phyloP scores from a whole-genome alignment of 2,113 vertebrate species.

The Oncorhynchus masou region DNA sequence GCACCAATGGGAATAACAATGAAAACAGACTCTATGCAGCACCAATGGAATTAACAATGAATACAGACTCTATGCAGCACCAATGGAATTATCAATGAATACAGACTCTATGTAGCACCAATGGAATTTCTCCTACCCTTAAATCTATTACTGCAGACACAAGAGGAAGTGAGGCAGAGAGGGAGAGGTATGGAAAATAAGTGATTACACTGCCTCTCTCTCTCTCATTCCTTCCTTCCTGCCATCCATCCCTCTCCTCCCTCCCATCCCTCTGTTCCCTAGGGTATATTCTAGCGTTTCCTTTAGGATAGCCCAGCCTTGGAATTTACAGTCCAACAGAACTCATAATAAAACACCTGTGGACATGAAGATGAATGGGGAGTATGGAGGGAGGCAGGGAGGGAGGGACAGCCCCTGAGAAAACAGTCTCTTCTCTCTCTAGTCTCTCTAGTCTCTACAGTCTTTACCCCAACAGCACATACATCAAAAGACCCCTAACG shows the following conservation, averaged over 20 bases:
- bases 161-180: not conserved
- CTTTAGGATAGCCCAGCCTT: constrained; percentile 49
- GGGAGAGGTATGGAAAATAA: not conserved
- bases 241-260: constrained; percentile 33
- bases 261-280: constrained; percentile 4
- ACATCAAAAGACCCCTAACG: not conserved
- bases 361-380: constrained; percentile 71
- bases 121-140: not conserved
- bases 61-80: too few species aligned
- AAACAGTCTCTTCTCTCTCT: constrained; percentile 4
- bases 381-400: not conserved
- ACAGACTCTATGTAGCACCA: too few species aligned
- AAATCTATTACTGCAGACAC: constrained; percentile 21
- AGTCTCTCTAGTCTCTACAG: too few species aligned
- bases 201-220: constrained; percentile 15
- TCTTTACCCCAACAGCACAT: not conserved
- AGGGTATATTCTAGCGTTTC: constrained; percentile 28
- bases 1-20: too few species aligned
- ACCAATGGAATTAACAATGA: too few species aligned
- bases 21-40: too few species aligned
- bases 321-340: constrained; percentile 72
- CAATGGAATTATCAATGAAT: too few species aligned
- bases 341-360: constrained; percentile 76
- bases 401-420: constrained; percentile 42
- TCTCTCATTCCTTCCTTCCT: constrained; percentile 22